Conservation (phyloP, 2,888 invertebrate species). For the Trachelus tabidus region DNA sequence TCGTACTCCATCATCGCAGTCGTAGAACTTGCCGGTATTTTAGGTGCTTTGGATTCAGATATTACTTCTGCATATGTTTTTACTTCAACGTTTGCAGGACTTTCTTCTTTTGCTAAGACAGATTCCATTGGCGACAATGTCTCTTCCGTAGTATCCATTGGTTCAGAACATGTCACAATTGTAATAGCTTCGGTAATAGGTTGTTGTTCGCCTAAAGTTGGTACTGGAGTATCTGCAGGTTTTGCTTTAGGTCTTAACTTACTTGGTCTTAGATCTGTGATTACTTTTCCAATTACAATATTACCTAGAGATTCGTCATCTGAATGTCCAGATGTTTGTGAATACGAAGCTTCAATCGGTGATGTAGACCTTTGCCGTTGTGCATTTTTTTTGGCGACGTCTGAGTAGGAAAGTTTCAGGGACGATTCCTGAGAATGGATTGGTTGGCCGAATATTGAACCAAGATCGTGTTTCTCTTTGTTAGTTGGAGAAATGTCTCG, state of each 20-base stretch:
- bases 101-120: slow-evolving; percentile 25
- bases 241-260: slow-evolving; percentile 6
- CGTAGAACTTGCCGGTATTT: slow-evolving; percentile 9
- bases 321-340: slow-evolving; percentile 17
- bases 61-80: slow-evolving; percentile 47
- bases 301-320: slow-evolving; percentile 7
- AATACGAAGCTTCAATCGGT: background rate
- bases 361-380: slow-evolving; percentile 17
- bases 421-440: slow-evolving; percentile 30
- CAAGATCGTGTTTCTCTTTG: slow-evolving; percentile 33
- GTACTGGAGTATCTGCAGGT: slow-evolving; percentile 10
- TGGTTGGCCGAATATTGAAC: slow-evolving; percentile 39
- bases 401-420: slow-evolving; percentile 47
- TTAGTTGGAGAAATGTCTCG: slow-evolving; percentile 30
- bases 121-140: slow-evolving; percentile 47
- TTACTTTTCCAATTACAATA: slow-evolving; percentile 18
- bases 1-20: background rate
- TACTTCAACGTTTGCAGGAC: slow-evolving; percentile 19
- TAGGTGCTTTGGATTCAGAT: slow-evolving; percentile 28
- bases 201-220: slow-evolving; percentile 4
- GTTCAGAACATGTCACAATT: slow-evolving; percentile 44
- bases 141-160: slow-evolving; percentile 52
- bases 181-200: slow-evolving; percentile 20
- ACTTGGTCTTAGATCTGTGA: slow-evolving; percentile 12
- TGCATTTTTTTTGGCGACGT: slow-evolving; percentile 42